A percentile compares a stretch with the other conserved stretches of the same genome.
These are phyloP conservation scores for Benitochromis conjunctus DNA, from an alignment of 2,113 vertebrate genomes.

Conservation along the genomic window DNA sequence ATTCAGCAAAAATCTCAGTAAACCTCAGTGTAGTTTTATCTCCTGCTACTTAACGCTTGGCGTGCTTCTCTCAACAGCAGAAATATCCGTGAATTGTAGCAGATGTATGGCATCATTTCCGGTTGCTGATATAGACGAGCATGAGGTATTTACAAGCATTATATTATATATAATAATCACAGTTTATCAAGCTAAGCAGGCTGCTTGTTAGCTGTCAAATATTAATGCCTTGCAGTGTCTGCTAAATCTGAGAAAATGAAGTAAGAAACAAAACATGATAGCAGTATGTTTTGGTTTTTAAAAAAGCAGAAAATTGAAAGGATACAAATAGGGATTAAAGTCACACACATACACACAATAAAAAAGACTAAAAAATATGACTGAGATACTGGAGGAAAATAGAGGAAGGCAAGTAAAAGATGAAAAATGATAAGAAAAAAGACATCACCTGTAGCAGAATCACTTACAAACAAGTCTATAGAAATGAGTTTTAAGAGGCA, in stretches of 20 bases:
- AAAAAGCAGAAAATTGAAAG: neutral
- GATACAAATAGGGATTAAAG: neutral
- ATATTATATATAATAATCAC: neutral
- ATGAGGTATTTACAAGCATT: conserved; percentile 37
- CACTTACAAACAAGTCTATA: neutral
- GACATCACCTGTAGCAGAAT: neutral
- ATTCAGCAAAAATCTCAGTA: neutral
- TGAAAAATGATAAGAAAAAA: neutral
- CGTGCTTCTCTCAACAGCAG: neutral
- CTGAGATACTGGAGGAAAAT: neutral
- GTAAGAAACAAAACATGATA: too few species aligned
- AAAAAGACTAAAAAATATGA: neutral
- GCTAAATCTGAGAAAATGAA: too few species aligned
- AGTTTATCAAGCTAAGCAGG: neutral
- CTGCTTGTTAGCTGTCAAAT: neutral
- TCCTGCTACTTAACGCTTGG: neutral
- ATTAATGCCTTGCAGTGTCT: too few species aligned
- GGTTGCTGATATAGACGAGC: neutral
- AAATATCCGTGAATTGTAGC: neutral
- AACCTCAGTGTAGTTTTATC: neutral
- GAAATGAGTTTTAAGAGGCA: neutral
- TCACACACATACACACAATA: neutral
- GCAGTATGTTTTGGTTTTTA: too few species aligned
- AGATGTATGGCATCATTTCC: conserved; percentile 6
- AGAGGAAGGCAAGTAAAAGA: neutral